Evolutionary conservation across 2,113 vertebrate species (phyloP).

Genomic region (Turdus rufiventris): DNA sequence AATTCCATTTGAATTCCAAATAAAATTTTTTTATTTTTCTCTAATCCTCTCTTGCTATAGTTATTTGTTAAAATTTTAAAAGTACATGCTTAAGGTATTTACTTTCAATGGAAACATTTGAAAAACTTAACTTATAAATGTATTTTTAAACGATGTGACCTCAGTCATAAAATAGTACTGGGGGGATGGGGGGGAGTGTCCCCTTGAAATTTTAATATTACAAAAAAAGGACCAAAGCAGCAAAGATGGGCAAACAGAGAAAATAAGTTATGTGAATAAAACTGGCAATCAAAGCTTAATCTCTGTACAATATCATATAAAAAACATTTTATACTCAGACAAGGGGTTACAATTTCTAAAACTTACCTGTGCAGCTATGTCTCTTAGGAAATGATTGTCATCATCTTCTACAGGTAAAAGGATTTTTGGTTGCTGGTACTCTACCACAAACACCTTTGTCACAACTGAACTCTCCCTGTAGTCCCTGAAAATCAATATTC

Average conservation of each 20-base stretch:
- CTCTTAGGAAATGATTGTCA: conserved; percentile 57
- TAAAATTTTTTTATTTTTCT: background rate
- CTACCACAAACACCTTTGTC: conserved; percentile 89
- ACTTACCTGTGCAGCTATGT: conserved; percentile 56
- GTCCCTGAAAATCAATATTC: conserved; percentile 76
- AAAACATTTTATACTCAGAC: background rate
- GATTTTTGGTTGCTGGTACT: conserved; percentile 37
- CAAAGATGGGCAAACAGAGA: background rate
- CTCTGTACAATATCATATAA: background rate
- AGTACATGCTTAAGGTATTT: background rate
- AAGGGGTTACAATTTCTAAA: background rate
- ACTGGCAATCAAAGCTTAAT: background rate
- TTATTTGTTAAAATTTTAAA: background rate
- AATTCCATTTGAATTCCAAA: background rate
- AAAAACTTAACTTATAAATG: background rate
- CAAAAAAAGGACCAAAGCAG: background rate
- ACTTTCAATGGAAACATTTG: background rate
- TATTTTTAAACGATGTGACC: background rate
- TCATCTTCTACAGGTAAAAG: conserved; percentile 41
- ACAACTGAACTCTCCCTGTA: conserved; percentile 84
- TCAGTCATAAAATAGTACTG: background rate
- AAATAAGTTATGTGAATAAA: background rate
- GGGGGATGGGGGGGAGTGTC: background rate
- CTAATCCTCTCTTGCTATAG: background rate
- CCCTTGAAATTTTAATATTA: background rate